phyloP scores from a whole-genome alignment of 2,888 invertebrate genomes.

The Pogonocherus hispidulus region DNA sequence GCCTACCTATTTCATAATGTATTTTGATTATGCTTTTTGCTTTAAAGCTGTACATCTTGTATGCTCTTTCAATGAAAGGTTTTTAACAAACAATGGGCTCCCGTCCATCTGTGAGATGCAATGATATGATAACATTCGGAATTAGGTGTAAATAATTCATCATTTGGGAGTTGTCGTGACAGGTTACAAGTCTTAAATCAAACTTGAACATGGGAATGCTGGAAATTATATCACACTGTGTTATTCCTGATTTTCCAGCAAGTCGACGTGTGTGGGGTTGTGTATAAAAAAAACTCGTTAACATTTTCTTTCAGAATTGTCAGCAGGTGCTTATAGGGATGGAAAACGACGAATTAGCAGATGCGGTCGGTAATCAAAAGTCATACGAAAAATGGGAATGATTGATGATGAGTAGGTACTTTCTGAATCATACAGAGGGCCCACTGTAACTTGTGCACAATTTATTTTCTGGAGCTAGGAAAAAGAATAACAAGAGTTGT shows the following conservation, averaged over 20 bases:
- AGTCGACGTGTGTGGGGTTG: background rate
- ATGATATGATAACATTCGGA: slow-evolving; percentile 27
- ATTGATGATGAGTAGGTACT: background rate
- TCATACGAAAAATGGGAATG: too few relatives aligned
- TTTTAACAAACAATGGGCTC: background rate
- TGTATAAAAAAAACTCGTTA: background rate
- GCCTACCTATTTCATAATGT: too few relatives aligned
- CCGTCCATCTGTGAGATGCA: background rate
- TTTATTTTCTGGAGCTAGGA: too few relatives aligned
- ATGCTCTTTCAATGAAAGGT: too few relatives aligned
- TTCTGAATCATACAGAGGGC: too few relatives aligned
- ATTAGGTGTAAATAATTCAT: slow-evolving; percentile 41
- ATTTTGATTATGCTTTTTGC: too few relatives aligned
- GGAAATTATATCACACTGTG: slow-evolving; percentile 17
- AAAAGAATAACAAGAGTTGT: too few relatives aligned
- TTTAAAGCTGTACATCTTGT: too few relatives aligned
- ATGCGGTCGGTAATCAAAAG: too few relatives aligned
- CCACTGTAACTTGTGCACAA: too few relatives aligned
- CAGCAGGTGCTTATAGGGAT: background rate
- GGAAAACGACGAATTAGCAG: slow-evolving; percentile 6
- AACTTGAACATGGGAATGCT: slow-evolving; percentile 2
- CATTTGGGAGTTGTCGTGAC: slow-evolving; percentile 41
- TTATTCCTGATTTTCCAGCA: background rate
- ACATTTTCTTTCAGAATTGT: slow-evolving; percentile 6
- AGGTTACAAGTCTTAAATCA: slow-evolving; percentile 42